phyloP scores from a whole-genome alignment of 2,888 invertebrate genomes.

The Carcina quercana region DNA sequence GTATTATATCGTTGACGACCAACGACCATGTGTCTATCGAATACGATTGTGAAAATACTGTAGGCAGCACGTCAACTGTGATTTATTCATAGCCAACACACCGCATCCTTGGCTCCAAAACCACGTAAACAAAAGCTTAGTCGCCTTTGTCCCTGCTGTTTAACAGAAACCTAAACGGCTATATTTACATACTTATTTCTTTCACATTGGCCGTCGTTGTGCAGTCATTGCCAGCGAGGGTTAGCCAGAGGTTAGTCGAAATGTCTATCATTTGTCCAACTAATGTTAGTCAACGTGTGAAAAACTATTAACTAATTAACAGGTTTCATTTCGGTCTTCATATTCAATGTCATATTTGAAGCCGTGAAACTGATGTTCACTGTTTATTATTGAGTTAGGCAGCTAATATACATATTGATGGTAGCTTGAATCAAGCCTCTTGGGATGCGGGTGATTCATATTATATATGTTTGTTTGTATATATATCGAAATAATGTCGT shows the following conservation, averaged over 20 bases:
- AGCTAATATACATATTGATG: too few relatives aligned
- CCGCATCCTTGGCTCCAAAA: constrained; percentile 33
- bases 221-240: constrained; percentile 2
- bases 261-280: constrained; percentile 1
- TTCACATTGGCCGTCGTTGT: background rate
- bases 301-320: too few relatives aligned
- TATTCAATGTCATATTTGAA: too few relatives aligned
- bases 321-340: too few relatives aligned
- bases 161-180: background rate
- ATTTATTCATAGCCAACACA: constrained; percentile 28
- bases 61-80: constrained; percentile 33
- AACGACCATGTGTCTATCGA: constrained; percentile 12
- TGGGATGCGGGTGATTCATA: too few relatives aligned
- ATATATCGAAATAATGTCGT: too few relatives aligned
- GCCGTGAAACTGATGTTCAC: too few relatives aligned
- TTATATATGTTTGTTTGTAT: too few relatives aligned
- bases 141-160: constrained; percentile 3
- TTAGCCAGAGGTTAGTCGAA: constrained; percentile 6
- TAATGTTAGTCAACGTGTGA: background rate
- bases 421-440: too few relatives aligned
- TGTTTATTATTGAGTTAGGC: too few relatives aligned
- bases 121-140: constrained; percentile 18
- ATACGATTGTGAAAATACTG: constrained; percentile 36
- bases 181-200: constrained; percentile 6
- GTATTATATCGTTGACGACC: background rate